Base-by-base conservation (phyloP, 2,888 invertebrate species). In the Caenorhabditis sp. region DNA sequence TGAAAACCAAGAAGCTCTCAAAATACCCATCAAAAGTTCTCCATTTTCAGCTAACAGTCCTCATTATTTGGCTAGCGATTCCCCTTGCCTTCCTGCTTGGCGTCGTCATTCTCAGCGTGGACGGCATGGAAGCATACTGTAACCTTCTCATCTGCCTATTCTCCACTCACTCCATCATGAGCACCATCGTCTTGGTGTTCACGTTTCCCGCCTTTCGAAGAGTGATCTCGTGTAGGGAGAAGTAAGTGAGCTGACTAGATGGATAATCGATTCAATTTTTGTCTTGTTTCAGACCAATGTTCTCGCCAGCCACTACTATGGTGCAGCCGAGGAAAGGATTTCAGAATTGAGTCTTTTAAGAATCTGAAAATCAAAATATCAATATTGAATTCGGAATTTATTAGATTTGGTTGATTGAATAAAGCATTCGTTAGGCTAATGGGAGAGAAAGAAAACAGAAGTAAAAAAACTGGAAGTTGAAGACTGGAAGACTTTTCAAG, bases 141-240 rank as follows among this genome's bases (percentile, higher is more conserved):
- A 75, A 75, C 44, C 47, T 66, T 5, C 59, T 75, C 7, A 75
- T 75, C 26, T 75, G 75, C 8, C 59, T 75, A 35, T 75, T 75
- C 19, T 75, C 75, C 10, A 75, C 75, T 24, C 75, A 75, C 44
- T 75, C 75, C n/a, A 75, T 75, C 5, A 35, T 58, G 6, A 75
- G 66, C 38, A 75, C 75, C 14, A 28, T 68, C 31, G 66, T 75
- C 12, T 49, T 75, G 75, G 49, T 68, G 16, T 66, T 68, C 58
- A 75, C 75, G n/a, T 75, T 75, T 56, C 75, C 75, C 8, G 75
- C 75, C 0, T 75, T 75, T 31, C 75, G 75, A 59, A 2, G 75
- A 47, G 19, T 75, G 7, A 12, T 75, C 19, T 68, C 51, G 10
- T 75, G 75, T 28, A 41, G 38, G 31, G 66, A 68, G 12, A 75